Evolutionary conservation across 2,888 invertebrate genomes (phyloP), one percentile per base, ranked within the genome.

Genomic region (Chrysina gloriosa): DNA sequence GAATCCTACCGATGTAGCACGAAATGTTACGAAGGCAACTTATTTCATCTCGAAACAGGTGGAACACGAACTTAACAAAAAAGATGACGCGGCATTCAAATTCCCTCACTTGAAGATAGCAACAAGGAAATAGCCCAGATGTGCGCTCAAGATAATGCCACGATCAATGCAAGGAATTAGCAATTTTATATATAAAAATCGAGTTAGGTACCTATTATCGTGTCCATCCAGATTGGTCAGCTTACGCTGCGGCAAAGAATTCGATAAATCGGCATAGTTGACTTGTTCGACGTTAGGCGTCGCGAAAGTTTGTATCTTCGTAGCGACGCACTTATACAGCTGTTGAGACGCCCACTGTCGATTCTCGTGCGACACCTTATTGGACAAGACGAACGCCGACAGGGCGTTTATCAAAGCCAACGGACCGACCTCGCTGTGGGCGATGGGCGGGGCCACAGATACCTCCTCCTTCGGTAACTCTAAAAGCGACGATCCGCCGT

Each of bases 341-440:
- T 89, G 88, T 70, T 87, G 86, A 1, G 86, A 84, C 0, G 89
- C 88, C 89, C 89, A 89, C 76, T 88, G 86, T 29, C 88, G 83
- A 72, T 86, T 84, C 23, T 79, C 79, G 9, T 84, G 80, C 42
- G 84, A 81, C n/a, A 88, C 81, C 54, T 84, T 82, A 16, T 84
- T 83, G 0, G 89, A 88, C 69, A 89, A 79, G 7, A 88, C 83
- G 78, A 87, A 89, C 0, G 88, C 87, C 2, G 88, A 84, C 52
- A 89, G 77, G 3, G 89, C 87, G 78, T 89, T 88, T 34, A 88
- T 85, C 42, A 89, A 79, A 65, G 86, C 84, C 39, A 89, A 78
- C 1, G 85, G 84, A 34, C 82, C 79, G 0, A 27, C 66, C 19
- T 68, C 64, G 11, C 31, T 52, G 16, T 29, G 21, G 19, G 21